A percentile compares a stretch with the other conserved stretches of the same genome.
Conservation (phyloP, 2,113 vertebrate genomes). For the Phrynocephalus versicolor region DNA sequence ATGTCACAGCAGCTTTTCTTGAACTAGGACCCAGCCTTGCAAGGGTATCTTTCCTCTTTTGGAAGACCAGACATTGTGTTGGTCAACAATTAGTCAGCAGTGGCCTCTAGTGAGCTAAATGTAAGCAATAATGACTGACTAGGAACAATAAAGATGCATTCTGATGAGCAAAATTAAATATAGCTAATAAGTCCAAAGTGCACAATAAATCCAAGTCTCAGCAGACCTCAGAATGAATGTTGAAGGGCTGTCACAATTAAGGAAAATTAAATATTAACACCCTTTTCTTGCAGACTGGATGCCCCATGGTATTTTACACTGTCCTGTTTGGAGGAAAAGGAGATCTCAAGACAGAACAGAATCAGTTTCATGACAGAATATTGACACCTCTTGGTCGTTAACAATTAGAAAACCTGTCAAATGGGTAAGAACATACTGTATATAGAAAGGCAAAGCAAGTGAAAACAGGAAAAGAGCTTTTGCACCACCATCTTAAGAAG, state of each 20-base stretch:
- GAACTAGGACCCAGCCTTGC: too few relatives aligned
- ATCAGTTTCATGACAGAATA: neutral
- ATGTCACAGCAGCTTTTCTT: too few relatives aligned
- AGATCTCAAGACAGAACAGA: conserved; percentile 6
- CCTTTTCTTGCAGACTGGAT: neutral
- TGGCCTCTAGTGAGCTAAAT: too few relatives aligned
- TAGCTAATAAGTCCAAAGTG: conserved; percentile 2
- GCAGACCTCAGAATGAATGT: neutral
- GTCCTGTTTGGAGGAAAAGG: neutral
- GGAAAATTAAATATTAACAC: neutral
- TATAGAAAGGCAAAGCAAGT: neutral
- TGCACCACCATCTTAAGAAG: neutral
- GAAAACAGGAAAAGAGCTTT: neutral
- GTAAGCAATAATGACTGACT: neutral
- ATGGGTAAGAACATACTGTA: neutral
- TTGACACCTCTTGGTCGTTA: neutral
- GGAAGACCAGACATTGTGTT: too few relatives aligned
- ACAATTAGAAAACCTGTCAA: conserved; percentile 10
- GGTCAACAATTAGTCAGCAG: too few relatives aligned
- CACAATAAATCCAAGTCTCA: neutral
- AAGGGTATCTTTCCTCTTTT: too few relatives aligned
- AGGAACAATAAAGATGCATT: rapidly evolving
- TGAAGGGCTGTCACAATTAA: neutral
- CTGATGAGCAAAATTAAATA: conserved; percentile 2
- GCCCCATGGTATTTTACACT: neutral